A percentile compares a stretch with the other conserved stretches of the same genome.
These are phyloP conservation scores for Halcyon malimbica DNA, from an alignment of 2,113 vertebrate genomes.

Conservation along the genomic window DNA sequence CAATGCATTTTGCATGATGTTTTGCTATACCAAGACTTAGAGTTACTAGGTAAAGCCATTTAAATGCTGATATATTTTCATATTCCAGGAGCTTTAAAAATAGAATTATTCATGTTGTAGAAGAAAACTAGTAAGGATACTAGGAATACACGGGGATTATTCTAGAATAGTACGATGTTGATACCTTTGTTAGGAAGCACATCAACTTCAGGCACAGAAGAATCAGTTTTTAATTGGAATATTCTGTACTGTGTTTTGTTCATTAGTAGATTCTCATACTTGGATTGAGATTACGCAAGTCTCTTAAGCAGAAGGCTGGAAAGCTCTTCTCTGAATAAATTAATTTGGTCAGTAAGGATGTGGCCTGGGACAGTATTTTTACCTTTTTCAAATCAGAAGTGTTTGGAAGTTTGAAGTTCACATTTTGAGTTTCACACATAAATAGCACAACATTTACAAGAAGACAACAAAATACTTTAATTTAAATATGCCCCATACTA, in stretches of 20 bases:
- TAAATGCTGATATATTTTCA: background rate
- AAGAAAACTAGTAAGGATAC: background rate
- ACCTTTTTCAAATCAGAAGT: background rate
- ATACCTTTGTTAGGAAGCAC: background rate
- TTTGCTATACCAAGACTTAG: background rate
- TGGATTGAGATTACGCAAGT: background rate
- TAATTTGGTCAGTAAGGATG: background rate
- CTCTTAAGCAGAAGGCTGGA: background rate
- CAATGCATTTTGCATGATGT: accelerated
- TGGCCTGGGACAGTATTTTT: background rate
- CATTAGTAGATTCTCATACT: background rate
- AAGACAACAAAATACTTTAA: conserved; percentile 68
- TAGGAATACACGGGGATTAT: background rate
- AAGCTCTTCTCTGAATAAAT: background rate
- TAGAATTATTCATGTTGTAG: background rate
- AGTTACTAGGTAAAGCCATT: background rate
- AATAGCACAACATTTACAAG: conserved; percentile 29
- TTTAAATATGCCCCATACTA: conserved; percentile 53
- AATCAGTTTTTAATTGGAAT: background rate
- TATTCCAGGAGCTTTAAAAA: background rate
- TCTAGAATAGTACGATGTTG: background rate
- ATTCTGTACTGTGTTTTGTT: background rate
- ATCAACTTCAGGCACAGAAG: background rate
- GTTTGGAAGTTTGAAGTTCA: background rate
- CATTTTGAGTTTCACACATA: background rate